A percentile compares a stretch with the other conserved stretches of the same genome.
These are phyloP conservation scores for Eilema sororculum DNA, from an alignment of 2,888 invertebrate species.

Conservation along the genomic window DNA sequence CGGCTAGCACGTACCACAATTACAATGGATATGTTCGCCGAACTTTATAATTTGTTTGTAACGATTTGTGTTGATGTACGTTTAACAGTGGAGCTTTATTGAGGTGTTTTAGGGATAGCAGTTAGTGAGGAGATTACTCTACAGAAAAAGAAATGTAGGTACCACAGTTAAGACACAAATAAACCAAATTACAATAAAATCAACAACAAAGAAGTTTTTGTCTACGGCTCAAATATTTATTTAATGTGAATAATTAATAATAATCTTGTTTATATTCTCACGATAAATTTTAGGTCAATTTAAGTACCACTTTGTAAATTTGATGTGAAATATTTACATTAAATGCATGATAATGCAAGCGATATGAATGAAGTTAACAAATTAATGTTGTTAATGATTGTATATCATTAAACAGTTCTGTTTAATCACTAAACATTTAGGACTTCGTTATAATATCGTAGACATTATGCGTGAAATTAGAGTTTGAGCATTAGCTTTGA, in stretches of 20 bases:
- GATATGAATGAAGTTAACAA: slow-evolving; percentile 24
- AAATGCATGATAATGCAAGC: slow-evolving; percentile 20
- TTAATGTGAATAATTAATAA: slow-evolving; percentile 29
- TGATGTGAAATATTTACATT: slow-evolving; percentile 33
- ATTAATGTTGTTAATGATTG: slow-evolving; percentile 7
- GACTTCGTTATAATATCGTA: neutral
- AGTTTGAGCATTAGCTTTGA: neutral
- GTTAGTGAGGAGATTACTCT: neutral
- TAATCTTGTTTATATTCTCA: slow-evolving; percentile 55
- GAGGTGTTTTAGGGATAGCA: slow-evolving; percentile 21
- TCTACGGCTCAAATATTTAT: slow-evolving; percentile 27
- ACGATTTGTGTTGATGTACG: slow-evolving; percentile 39
- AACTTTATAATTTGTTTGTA: slow-evolving; percentile 78
- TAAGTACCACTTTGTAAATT: slow-evolving; percentile 28
- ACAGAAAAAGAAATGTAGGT: too few relatives aligned
- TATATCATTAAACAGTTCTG: neutral
- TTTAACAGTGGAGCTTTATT: slow-evolving; percentile 39
- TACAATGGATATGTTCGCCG: slow-evolving; percentile 82
- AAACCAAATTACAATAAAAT: neutral
- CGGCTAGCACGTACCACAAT: slow-evolving; percentile 80
- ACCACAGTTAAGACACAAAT: neutral
- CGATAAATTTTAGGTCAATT: slow-evolving; percentile 29
- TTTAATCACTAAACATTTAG: neutral
- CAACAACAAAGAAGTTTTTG: slow-evolving; percentile 9
- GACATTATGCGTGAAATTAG: neutral